Conservation (phyloP, 2,888 invertebrate species). For the Dynastes maya region DNA sequence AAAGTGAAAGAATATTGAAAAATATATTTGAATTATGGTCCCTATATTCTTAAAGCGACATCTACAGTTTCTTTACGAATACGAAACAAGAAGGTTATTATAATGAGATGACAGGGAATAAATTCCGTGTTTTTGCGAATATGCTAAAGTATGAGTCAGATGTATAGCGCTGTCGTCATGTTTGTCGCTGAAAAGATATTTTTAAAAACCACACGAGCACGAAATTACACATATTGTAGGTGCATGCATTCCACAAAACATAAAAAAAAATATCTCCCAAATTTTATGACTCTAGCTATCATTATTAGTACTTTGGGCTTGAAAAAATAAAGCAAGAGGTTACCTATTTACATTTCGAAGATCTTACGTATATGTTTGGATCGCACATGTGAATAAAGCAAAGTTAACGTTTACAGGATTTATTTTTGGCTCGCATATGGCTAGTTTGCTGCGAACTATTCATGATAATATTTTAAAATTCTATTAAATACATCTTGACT, state of each 20-base stretch:
- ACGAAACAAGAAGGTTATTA: not conserved
- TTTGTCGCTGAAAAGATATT: constrained; percentile 14
- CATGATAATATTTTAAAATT: constrained; percentile 35
- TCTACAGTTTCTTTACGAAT: not conserved
- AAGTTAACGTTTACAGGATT: constrained; percentile 19
- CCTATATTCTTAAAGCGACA: not conserved
- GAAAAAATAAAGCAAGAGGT: not conserved
- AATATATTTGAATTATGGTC: no score
- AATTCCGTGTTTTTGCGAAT: not conserved
- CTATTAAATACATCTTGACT: not conserved
- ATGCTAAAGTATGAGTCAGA: constrained; percentile 20
- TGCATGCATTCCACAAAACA: no score
- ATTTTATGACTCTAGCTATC: not conserved
- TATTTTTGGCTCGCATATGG: constrained; percentile 45
- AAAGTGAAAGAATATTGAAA: no score
- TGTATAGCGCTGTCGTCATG: not conserved
- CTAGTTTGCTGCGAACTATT: constrained; percentile 22
- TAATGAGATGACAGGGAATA: not conserved
- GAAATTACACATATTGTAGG: not conserved
- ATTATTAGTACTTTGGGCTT: not conserved
- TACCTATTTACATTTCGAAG: not conserved
- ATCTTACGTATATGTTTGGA: no score
- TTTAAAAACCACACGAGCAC: not conserved
- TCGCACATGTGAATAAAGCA: no score
- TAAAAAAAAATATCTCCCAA: not conserved